Base-by-base conservation (phyloP, 2,113 vertebrate genomes). In the Silurus meridionalis region DNA sequence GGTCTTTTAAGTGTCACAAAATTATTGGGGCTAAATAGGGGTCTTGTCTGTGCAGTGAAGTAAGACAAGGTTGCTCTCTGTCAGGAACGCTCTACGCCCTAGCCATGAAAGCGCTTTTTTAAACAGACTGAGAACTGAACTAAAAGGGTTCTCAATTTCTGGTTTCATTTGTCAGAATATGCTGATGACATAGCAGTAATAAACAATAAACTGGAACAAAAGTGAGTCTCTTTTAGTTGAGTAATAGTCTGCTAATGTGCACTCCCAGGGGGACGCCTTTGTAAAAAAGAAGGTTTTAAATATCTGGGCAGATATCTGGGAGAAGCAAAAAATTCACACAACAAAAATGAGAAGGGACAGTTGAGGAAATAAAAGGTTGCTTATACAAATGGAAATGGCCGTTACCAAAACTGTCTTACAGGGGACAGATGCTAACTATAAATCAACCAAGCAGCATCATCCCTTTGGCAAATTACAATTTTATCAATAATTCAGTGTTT, bases 331-430 rank as follows among this genome's bases (percentile, higher is more conserved):
- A 1, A 60, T 10, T 14, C 15, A 13, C 46, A 3, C 50, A 1
- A 66, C 53, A 67, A 28, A 67, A 28, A n/a, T 67, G 21, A 46
- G 81, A 82, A 67, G 61, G 61, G 48, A 14, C 63, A 37, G 3
- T 46, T 66, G 80, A 82, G 60, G 67, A 82, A 67, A 13, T 82
- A 52, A 82, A 53, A 15, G 21, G 23, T 15, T 1, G 63, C 6
- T 67, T 67, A 8, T 63, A 82, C 46, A 82, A 82, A 82, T 53
- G 48, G 63, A 82, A 13, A 46, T 81, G 28, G 60, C 14, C 69
- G 63, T 14, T 64, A 53, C n/a, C 53, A 0, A 82, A 85, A 50
- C 78, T 60, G 82, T 83, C 82, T 6, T 83, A 72, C 37, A 37
- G 37, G 37, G 37, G 37, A 37, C 37, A 37, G 37, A 37, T 37